Evolutionary conservation across 2,797 vertebrate species (phyloP).

Genomic region (Oreortyx pictus): DNA sequence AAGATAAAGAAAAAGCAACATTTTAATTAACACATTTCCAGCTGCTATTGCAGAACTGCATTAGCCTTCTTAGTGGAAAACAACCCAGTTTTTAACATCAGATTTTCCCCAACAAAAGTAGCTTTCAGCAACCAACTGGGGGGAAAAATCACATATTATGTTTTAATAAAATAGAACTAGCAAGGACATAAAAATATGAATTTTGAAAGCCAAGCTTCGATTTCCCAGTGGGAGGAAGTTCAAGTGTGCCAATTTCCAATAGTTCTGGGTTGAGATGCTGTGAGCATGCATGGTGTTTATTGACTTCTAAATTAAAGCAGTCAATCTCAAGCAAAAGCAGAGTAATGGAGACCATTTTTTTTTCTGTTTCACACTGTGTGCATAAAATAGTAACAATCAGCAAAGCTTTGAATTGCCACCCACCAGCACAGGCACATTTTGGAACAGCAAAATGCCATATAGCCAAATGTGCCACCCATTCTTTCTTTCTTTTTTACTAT

Average conservation of each 20-base stretch:
- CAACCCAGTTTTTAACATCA: constrained; percentile 9
- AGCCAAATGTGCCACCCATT: background rate
- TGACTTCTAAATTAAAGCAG: constrained; percentile 71
- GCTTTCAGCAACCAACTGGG: background rate
- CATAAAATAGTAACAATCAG: constrained; percentile 27
- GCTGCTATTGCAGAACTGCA: background rate
- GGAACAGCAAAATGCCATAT: background rate
- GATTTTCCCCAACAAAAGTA: constrained; percentile 10
- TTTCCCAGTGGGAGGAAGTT: constrained; percentile 59
- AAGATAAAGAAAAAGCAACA: constrained; percentile 35
- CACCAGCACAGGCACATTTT: background rate
- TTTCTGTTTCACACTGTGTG: background rate
- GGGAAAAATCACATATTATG: background rate
- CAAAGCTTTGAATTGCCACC: background rate
- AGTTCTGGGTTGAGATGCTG: constrained; percentile 53
- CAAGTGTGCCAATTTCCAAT: constrained; percentile 54
- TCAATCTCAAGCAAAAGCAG: constrained; percentile 44
- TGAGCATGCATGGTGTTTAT: constrained; percentile 61
- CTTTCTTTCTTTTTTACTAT: background rate
- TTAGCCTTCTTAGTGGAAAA: background rate
- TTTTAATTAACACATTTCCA: constrained; percentile 37
- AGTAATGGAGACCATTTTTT: background rate
- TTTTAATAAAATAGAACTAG: constrained; percentile 44
- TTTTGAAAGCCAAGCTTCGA: constrained; percentile 6
- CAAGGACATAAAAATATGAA: constrained; percentile 47